Base-by-base conservation (phyloP, 2,113 vertebrate genomes). In the Murina feae region DNA sequence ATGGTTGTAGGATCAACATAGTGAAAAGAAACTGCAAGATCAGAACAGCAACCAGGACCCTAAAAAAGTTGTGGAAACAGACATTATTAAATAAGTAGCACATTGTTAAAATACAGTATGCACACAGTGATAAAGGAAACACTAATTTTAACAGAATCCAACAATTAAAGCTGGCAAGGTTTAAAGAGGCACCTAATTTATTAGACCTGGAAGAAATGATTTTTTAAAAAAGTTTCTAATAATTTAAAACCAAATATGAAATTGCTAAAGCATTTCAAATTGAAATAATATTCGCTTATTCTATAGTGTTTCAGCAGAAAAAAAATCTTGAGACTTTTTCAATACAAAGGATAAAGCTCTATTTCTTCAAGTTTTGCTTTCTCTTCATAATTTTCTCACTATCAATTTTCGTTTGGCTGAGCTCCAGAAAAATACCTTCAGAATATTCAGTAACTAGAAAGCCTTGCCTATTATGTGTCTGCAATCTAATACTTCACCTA, bases 21-120 rank as follows among this genome's bases (percentile, higher is more conserved):
- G 96, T 99, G 99, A 96, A 99, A 99, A 66, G 99, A 99, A 90
- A 99, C 93, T 2, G 98, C 98, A 20, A 99, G 98, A 95, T 99
- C 99, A 0, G 99, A 99, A 97, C 99, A 99, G 97, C 99, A 99
- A 63, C 97, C 98, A 7, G 99, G 99, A 92, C 99, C 99, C 99
- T 99, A 96, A 58, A 97, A 98, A 93, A 60, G 92, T 55, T 96
- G 75, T 9, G 71, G 69, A 97, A 97, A 79, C 11, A 84, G 68
- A 42, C 12, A 85, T 53, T 51, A 55, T 94, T 96, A 97, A 63
- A 55, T 80, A 78, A 87, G 79, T 10, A 75, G 76, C 6, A 84
- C 28, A 81, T 30, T 37, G 20, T 65, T 32, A 86, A 55, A 32
- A 44, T 30, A 68, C 17, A 94, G n/a, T 58, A 78, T 11, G n/a